Evolutionary conservation across 2,888 invertebrate species (phyloP).

Genomic region (Rhagophthalmus giganteus): DNA sequence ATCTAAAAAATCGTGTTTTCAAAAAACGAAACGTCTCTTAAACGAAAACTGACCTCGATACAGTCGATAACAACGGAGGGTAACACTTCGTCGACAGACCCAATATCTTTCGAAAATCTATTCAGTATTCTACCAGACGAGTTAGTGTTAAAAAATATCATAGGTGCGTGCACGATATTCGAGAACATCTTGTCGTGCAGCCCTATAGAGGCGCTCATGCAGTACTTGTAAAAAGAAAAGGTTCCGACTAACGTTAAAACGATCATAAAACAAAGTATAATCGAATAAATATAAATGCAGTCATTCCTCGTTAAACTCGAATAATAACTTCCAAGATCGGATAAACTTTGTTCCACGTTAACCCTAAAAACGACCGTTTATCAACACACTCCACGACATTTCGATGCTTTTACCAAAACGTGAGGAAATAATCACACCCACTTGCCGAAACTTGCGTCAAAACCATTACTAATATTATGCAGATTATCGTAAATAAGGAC

Average conservation of each 20-base stretch:
- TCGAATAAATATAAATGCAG: conserved; percentile 54
- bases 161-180: conserved; percentile 64
- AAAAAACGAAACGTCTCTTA: too few species aligned
- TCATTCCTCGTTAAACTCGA: conserved; percentile 14
- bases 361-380: conserved; percentile 46
- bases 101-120: conserved; percentile 76
- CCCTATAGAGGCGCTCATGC: conserved; percentile 59
- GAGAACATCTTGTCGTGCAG: conserved; percentile 61
- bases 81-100: conserved; percentile 60
- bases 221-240: conserved; percentile 57
- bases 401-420: conserved; percentile 65
- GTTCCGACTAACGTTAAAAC: conserved; percentile 56
- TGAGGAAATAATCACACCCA: conserved; percentile 76
- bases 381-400: too few species aligned
- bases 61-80: conserved; percentile 49
- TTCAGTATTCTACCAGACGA: conserved; percentile 70
- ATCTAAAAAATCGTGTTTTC: conserved; percentile 20
- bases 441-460: conserved; percentile 72
- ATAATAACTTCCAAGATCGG: not conserved
- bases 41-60: conserved; percentile 8
- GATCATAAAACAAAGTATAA: conserved; percentile 44
- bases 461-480: conserved; percentile 66
- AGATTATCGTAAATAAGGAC: conserved; percentile 61
- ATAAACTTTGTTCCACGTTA: conserved; percentile 42
- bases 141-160: conserved; percentile 72